Evolutionary conservation across 1,140 invertebrate species (phyloP), one percentile per base, ranked within the genome.

Genomic region (Calliopsis andreniformis): DNA sequence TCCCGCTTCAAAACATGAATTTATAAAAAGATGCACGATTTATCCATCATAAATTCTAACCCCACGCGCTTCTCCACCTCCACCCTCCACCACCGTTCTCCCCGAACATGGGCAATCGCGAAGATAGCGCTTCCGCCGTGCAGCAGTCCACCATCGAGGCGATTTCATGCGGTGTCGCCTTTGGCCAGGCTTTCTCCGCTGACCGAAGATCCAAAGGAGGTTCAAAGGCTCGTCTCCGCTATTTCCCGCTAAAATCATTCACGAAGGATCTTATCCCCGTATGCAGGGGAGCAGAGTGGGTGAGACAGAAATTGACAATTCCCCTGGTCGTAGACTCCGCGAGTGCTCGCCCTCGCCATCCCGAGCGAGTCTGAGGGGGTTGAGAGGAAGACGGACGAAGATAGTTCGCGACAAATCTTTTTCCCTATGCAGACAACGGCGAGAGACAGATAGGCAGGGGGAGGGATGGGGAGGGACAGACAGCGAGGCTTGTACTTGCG

Each of bases 221-320:
- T 78, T 78, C 75, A 78, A 78, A 84, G 79, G 73, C 56, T 53
- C 53, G 32, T 20, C 32, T 47, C 47, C 63, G 77, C 80, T 83
- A 84, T 82, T 84, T 80, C 61, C 75, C 82, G 71, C 75, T 77
- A 71, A 85, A 85, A 85, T 85, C 83, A 85, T 75, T 75, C 82
- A 70, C 58, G 78, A 53, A 43, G 59, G 67, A 10, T 47, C 82
- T 85, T 84, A 81, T 85, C 83, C 84, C 28, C 42, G 78, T 78
- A 83, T 85, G 82, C 82, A 83, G 78, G 68, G 79, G 70, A 56
- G 81, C 69, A 45, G 63, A 28, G 39, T 43, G 55, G 45, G 28
- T 32, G 42, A 47, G 59, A 62, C 55, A 78, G 83, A 81, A 84
- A 84, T 84, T 80, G 83, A 85, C 83, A 84, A 85, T 85, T 84